Evolutionary conservation across 1,140 invertebrate species (phyloP), one percentile per base, ranked within the genome.

Genomic region (Archivesica marissinica): DNA sequence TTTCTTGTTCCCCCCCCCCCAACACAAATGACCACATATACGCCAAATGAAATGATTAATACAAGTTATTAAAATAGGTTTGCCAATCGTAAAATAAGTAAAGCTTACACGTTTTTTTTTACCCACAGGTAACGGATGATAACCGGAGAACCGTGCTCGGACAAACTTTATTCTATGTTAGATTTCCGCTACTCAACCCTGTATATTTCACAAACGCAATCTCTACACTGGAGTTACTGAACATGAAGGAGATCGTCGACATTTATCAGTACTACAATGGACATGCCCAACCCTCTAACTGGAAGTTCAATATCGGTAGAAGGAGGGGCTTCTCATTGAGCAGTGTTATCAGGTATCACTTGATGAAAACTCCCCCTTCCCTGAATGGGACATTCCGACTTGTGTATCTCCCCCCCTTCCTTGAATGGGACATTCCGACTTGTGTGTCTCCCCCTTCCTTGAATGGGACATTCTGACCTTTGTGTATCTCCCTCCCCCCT

Each of bases 221-320:
- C 3, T 75, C 68, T 6, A 61, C 81, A 61, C 50, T 70, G 35
- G 70, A 84, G 15, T 39, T 84, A 47, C 54, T 84, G 1, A 41
- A 59, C 23, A 23, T 52, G 25, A 33, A 84, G 9, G 81, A 84
- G 39, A 47, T 84, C 13, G 76, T 84, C 4, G 68, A 52, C 25
- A 44, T 84, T 30, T 84, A 56, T 11, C 81, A 84, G 56, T 84
- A 61, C 54, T 84, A 39, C 39, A 75, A 84, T 66, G 81, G 81
- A 17, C 11, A 72, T 61, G 72, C 70, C 17, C 84, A 86, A 52
- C 66, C 61, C 0, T 86, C 76, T 17, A 86, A 79, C 35, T 86
- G 75, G 66, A 72, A 79, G 38, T 79, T 79, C 25, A 70, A 38
- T 64, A 50, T 50, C 7, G 70, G 38, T 28, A 78, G 64, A 39